Evolutionary conservation across 2,888 invertebrate genomes (phyloP).

Genomic region (Drosophila parthenogenetica): DNA sequence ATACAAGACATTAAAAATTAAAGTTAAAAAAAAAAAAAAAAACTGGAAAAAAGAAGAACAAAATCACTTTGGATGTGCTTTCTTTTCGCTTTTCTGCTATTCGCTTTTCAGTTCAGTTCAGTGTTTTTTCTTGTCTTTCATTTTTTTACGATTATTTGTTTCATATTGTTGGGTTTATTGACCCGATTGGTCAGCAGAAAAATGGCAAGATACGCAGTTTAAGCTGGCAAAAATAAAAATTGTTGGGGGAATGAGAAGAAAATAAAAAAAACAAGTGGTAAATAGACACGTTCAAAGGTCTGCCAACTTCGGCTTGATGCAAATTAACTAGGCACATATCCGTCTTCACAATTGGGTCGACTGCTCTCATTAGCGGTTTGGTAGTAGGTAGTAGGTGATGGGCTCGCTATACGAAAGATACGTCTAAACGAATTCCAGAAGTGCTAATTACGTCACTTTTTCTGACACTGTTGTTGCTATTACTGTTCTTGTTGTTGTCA

Average conservation of each 20-base stretch:
- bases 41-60: not conserved
- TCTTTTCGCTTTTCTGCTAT: conserved; percentile 20
- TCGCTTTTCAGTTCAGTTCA: conserved; percentile 22
- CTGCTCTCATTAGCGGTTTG: conserved; percentile 62
- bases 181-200: conserved; percentile 71
- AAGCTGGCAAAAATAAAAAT: conserved; percentile 16
- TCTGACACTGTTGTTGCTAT: conserved; percentile 16
- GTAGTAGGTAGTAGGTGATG: conserved; percentile 25
- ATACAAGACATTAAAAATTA: not conserved
- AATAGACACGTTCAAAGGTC: conserved; percentile 68
- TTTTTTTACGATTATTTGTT: conserved; percentile 31
- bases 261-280: conserved; percentile 24
- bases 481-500: not conserved
- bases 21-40: not conserved
- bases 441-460: conserved; percentile 66
- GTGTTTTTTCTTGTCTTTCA: not conserved
- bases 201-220: conserved; percentile 58
- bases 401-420: conserved; percentile 17
- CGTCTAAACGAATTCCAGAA: conserved; percentile 46
- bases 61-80: conserved; percentile 37
- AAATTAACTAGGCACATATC: conserved; percentile 78
- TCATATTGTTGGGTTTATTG: conserved; percentile 52
- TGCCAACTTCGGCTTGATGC: conserved; percentile 54
- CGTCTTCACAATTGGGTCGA: conserved; percentile 71
- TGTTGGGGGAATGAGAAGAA: not conserved